These are phyloP conservation scores for Heliconius erato DNA, from an alignment of 2,888 invertebrate genomes.

Conservation along the genomic window DNA sequence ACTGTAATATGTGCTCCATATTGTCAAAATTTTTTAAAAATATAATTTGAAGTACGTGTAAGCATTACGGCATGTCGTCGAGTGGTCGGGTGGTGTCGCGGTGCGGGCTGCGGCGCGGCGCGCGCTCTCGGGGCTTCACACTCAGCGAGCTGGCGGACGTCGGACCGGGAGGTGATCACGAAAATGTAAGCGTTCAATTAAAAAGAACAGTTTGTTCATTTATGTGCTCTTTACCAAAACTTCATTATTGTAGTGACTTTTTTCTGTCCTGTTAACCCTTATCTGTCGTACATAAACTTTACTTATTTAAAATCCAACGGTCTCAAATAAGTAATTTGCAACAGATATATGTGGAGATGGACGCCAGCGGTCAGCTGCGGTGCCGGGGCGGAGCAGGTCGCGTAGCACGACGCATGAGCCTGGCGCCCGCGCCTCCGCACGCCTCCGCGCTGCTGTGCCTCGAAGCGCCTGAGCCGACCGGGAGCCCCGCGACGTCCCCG, in stretches of 20 bases:
- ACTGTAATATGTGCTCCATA: not conserved
- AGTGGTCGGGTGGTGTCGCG: slow-evolving; percentile 59
- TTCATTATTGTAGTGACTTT: not conserved
- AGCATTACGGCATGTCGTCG: slow-evolving; percentile 27
- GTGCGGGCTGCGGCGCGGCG: slow-evolving; percentile 66
- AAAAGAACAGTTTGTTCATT: not conserved
- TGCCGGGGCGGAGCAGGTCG: slow-evolving; percentile 53
- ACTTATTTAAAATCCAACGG: not conserved
- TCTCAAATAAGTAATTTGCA: not conserved
- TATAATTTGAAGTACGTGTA: not conserved
- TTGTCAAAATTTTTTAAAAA: not conserved
- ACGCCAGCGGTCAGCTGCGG: slow-evolving; percentile 52
- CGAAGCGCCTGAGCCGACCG: slow-evolving; percentile 52
- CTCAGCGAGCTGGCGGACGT: slow-evolving; percentile 61
- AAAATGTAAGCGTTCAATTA: slow-evolving; percentile 22
- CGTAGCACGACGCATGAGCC: slow-evolving; percentile 50
- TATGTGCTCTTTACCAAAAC: not conserved
- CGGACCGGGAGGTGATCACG: slow-evolving; percentile 28
- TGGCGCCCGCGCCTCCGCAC: slow-evolving; percentile 54
- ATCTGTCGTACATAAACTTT: not conserved
- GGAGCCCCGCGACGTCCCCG: slow-evolving; percentile 52
- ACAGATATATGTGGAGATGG: slow-evolving; percentile 67
- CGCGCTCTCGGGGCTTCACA: slow-evolving; percentile 61
- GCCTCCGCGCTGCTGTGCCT: slow-evolving; percentile 52
- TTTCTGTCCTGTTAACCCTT: not conserved